A percentile compares a stretch with the other conserved stretches of the same genome.
phyloP scores from a whole-genome alignment of 2,888 invertebrate genomes.

The Ariolimax columbianus region DNA sequence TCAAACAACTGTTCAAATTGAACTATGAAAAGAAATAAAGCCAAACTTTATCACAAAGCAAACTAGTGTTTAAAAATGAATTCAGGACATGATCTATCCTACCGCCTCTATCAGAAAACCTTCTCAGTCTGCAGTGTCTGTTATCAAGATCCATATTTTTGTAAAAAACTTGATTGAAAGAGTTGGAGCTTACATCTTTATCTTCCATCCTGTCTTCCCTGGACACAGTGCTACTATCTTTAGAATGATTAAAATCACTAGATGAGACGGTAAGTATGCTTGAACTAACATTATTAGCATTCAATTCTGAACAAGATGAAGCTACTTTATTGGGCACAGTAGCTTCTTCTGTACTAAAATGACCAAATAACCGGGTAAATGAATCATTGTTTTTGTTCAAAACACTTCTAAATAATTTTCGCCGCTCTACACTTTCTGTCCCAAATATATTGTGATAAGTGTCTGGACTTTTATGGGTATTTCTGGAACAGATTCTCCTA shows the following conservation, averaged over 20 bases:
- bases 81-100: background rate
- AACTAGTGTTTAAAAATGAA: slow-evolving; percentile 9
- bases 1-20: background rate
- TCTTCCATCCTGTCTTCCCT: background rate
- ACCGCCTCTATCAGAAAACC: slow-evolving; percentile 46
- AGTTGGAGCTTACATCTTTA: background rate
- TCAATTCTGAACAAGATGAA: background rate
- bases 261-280: no score
- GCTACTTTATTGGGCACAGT: background rate
- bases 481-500: background rate
- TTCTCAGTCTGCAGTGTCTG: background rate
- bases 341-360: background rate
- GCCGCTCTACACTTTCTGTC: background rate
- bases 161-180: slow-evolving; percentile 28
- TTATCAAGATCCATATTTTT: background rate
- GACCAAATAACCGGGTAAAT: slow-evolving; percentile 40
- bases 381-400: slow-evolving; percentile 33
- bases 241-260: background rate
- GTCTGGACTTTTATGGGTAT: background rate
- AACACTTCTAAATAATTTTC: slow-evolving; percentile 18
- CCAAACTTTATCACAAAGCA: slow-evolving; percentile 15
- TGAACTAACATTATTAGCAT: background rate
- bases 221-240: slow-evolving; percentile 4
- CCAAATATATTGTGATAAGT: slow-evolving; percentile 41
- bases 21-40: background rate